Evolutionary conservation across 2,888 invertebrate genomes (phyloP).

Genomic region (Leptogaster cylindrica): DNA sequence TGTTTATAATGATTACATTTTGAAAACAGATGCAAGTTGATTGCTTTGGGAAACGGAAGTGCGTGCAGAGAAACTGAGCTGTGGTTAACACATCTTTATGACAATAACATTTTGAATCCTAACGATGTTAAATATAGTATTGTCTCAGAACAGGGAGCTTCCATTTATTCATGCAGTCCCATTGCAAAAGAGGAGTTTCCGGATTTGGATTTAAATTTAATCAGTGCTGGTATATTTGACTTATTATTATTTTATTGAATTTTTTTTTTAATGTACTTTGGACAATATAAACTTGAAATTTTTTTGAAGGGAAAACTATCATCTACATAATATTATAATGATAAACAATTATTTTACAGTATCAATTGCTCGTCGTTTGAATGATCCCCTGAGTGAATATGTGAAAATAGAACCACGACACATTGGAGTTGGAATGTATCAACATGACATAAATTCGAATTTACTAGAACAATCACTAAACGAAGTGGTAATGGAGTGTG

Average conservation of each 20-base stretch:
- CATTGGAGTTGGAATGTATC: constrained; percentile 94
- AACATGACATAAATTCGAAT: constrained; percentile 86
- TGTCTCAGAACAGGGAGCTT: constrained; percentile 89
- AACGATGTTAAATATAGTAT: constrained; percentile 73
- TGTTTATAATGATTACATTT: too few species aligned
- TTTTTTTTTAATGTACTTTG: background rate
- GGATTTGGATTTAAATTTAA: constrained; percentile 79
- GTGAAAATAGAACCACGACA: constrained; percentile 94
- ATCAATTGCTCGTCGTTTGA: constrained; percentile 84
- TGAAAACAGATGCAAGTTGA: constrained; percentile 73
- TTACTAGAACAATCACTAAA: constrained; percentile 75
- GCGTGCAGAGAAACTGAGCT: constrained; percentile 88
- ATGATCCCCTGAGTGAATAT: constrained; percentile 89
- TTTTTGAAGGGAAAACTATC: background rate
- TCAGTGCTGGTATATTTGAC: constrained; percentile 70
- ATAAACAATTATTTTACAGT: constrained; percentile 59
- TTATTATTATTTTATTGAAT: background rate
- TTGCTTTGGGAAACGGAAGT: constrained; percentile 90
- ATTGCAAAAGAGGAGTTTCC: constrained; percentile 88
- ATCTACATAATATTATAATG: background rate
- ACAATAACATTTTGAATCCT: constrained; percentile 65
- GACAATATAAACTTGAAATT: background rate
- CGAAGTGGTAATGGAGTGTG: constrained; percentile 85
- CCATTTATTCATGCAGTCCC: constrained; percentile 87
- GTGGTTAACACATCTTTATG: constrained; percentile 71